phyloP scores from a whole-genome alignment of 2,797 vertebrate species.

The Lagodon rhomboides region DNA sequence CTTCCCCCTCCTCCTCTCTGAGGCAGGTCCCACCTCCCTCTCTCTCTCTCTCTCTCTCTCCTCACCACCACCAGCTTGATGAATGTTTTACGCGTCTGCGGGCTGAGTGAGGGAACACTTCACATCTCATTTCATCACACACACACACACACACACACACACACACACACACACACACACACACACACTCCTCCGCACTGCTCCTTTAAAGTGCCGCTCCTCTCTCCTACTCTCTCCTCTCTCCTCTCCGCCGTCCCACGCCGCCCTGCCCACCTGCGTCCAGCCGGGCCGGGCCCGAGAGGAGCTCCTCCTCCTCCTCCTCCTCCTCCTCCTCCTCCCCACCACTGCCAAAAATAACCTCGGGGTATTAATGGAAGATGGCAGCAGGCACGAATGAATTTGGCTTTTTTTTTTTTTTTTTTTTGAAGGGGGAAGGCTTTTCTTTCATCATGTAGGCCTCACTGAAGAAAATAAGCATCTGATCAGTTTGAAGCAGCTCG shows the following conservation, averaged over 20 bases:
- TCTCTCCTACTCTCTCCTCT: conserved; percentile 7
- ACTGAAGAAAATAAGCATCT: background rate
- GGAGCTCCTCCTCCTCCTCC: conserved; percentile 24
- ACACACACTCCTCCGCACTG: conserved; percentile 44
- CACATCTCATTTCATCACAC: conserved; percentile 86
- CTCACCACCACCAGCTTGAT: conserved; percentile 68
- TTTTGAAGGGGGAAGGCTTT: too few relatives aligned
- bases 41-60: conserved; percentile 17
- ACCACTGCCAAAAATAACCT: conserved; percentile 74
- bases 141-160: conserved; percentile 60
- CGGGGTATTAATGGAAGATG: conserved; percentile 66
- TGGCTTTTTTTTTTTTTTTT: background rate
- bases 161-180: conserved; percentile 75
- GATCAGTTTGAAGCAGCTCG: conserved; percentile 12
- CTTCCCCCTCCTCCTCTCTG: conserved; percentile 20
- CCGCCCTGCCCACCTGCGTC: conserved; percentile 63
- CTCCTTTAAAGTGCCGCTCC: conserved; percentile 59
- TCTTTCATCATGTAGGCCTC: conserved; percentile 13
- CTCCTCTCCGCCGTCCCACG: conserved; percentile 12
- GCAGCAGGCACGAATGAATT: conserved; percentile 30
- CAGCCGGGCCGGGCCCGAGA: conserved; percentile 22
- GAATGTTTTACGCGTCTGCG: conserved; percentile 83
- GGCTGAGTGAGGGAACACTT: conserved; percentile 78
- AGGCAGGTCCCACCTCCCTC: conserved; percentile 57
- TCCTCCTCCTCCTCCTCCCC: background rate